Conservation (phyloP, 2,888 invertebrate species). For the Diachrysia chrysitis region DNA sequence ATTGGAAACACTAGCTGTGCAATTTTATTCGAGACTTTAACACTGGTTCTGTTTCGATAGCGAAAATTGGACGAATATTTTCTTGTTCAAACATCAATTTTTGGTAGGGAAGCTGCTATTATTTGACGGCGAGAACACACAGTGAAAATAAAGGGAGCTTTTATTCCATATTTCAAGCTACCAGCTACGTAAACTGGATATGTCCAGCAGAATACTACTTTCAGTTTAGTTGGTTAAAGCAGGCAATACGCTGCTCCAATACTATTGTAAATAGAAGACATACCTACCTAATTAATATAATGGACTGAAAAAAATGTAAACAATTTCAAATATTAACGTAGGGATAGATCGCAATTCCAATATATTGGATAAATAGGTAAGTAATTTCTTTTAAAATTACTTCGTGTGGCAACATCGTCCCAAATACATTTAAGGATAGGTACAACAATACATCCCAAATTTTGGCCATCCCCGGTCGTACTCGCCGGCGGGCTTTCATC, state of each 20-base stretch:
- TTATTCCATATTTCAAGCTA: background rate
- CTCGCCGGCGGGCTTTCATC: constrained; percentile 75
- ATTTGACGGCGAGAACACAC: background rate
- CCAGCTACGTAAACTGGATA: constrained; percentile 4
- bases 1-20: constrained; percentile 22
- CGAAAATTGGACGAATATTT: constrained; percentile 11
- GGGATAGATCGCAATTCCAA: constrained; percentile 46
- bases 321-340: constrained; percentile 43
- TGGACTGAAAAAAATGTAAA: constrained; percentile 33
- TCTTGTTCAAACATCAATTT: background rate
- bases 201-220: background rate
- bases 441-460: constrained; percentile 76
- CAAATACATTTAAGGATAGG: constrained; percentile 79
- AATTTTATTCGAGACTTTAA: constrained; percentile 28
- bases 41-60: constrained; percentile 6
- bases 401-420: constrained; percentile 69
- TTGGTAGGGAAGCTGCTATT: background rate
- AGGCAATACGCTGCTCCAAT: background rate
- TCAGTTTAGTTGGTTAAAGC: background rate
- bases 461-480: constrained; percentile 57
- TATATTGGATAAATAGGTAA: constrained; percentile 40
- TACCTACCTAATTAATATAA: constrained; percentile 14
- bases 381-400: constrained; percentile 70
- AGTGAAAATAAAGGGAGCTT: background rate
- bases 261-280: too few species aligned